These are phyloP conservation scores for Xestoiulus laeticollis DNA, from an alignment of 2,888 invertebrate species.

Conservation along the genomic window DNA sequence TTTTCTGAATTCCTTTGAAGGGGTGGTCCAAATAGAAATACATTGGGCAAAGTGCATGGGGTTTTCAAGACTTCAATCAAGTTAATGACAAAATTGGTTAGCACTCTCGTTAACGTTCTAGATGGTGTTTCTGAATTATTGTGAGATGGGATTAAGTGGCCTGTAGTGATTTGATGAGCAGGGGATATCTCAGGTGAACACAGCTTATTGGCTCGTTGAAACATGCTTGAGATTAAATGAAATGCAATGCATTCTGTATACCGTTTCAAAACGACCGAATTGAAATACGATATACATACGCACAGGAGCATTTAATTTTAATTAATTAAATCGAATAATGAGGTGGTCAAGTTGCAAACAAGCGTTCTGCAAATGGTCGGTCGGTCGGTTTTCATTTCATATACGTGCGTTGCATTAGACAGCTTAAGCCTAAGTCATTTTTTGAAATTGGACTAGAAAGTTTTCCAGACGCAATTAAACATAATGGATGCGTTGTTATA, in stretches of 20 bases:
- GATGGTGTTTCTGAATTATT: neutral
- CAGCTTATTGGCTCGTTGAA: neutral
- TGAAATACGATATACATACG: slow-evolving; percentile 6
- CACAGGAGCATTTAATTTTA: slow-evolving; percentile 25
- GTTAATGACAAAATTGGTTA: no score
- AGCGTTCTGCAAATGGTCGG: neutral
- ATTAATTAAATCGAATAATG: slow-evolving; percentile 40
- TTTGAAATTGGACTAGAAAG: slow-evolving; percentile 6
- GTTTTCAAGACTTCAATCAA: neutral
- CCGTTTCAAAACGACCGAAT: neutral
- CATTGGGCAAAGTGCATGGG: no score
- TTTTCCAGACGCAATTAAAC: slow-evolving; percentile 16
- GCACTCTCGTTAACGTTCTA: neutral
- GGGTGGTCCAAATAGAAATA: neutral
- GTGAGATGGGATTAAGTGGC: neutral
- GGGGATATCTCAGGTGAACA: neutral
- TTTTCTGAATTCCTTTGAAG: neutral
- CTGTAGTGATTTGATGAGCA: neutral
- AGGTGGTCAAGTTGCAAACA: slow-evolving; percentile 34
- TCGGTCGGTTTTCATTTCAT: neutral
- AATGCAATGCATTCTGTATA: neutral
- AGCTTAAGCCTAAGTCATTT: neutral
- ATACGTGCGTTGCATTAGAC: neutral
- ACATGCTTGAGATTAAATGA: neutral
- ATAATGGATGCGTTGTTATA: neutral